Evolutionary conservation across 2,113 vertebrate genomes (phyloP).

Genomic region (Willisornis vidua): DNA sequence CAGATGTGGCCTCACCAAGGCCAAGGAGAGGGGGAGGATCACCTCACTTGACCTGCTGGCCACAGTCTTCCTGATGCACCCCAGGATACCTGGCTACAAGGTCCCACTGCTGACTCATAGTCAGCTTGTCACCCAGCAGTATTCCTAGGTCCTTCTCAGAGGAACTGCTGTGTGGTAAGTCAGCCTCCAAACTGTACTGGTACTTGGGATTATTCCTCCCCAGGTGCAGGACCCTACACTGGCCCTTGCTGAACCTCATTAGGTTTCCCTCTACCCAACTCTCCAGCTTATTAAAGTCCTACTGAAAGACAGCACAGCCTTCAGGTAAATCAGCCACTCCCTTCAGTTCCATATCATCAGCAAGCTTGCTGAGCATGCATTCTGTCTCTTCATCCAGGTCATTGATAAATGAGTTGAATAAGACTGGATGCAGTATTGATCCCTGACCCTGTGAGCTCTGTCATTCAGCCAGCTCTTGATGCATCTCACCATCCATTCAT

Average conservation of each 20-base stretch:
- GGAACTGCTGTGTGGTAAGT: not conserved
- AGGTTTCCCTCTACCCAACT: not conserved
- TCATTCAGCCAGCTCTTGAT: not conserved
- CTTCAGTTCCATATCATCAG: not conserved
- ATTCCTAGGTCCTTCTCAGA: not conserved
- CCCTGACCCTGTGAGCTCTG: not conserved
- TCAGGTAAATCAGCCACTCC: not conserved
- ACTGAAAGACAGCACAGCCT: not conserved
- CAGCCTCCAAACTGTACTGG: not conserved
- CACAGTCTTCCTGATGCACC: fast-evolving
- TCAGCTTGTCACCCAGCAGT: not conserved
- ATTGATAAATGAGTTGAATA: not conserved
- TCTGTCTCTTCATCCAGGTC: not conserved
- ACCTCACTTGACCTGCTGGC: not conserved
- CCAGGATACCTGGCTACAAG: not conserved
- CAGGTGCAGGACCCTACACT: not conserved
- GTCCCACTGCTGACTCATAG: not conserved
- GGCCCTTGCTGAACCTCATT: not conserved
- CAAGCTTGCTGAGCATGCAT: not conserved
- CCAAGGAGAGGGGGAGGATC: not conserved
- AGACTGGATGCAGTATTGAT: not conserved
- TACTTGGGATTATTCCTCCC: not conserved
- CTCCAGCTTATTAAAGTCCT: not conserved
- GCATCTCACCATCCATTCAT: not conserved
- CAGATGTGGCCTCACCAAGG: not conserved